Percentiles rank a stretch among this genome's conserved stretches.
These are phyloP conservation scores for Leptogaster cylindrica DNA, from an alignment of 2,888 invertebrate genomes.

Conservation along the genomic window DNA sequence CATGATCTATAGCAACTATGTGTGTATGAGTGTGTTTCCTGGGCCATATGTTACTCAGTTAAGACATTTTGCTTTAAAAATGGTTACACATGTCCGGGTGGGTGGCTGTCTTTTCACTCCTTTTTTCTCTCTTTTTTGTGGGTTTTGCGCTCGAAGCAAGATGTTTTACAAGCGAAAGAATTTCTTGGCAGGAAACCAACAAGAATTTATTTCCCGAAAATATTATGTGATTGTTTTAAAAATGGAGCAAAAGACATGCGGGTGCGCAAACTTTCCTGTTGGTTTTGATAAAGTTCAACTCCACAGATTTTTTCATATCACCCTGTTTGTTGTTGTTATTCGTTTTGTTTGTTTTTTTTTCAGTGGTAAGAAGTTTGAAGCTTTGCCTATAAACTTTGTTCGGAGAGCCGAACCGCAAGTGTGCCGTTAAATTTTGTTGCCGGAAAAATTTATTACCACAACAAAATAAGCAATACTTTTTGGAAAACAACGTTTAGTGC, in stretches of 20 bases:
- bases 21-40: constrained; percentile 9
- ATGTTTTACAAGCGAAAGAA: constrained; percentile 33
- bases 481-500: too few relatives aligned
- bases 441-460: too few relatives aligned
- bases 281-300: constrained; percentile 30
- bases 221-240: constrained; percentile 33
- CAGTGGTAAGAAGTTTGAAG: too few relatives aligned
- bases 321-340: too few relatives aligned
- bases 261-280: neutral
- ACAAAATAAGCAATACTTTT: too few relatives aligned
- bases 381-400: too few relatives aligned
- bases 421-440: too few relatives aligned
- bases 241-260: neutral
- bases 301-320: too few relatives aligned
- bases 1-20: constrained; percentile 44
- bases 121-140: constrained; percentile 14
- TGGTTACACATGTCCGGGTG: constrained; percentile 30
- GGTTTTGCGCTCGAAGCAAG: constrained; percentile 19
- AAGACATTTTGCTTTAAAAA: constrained; percentile 37
- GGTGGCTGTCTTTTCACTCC: constrained; percentile 1
- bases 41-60: constrained; percentile 32
- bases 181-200: constrained; percentile 34
- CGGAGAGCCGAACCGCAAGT: too few relatives aligned
- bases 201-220: constrained; percentile 29
- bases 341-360: too few relatives aligned